Base-by-base conservation (phyloP, 2,888 invertebrate species). In the Ormyrus labotus region DNA sequence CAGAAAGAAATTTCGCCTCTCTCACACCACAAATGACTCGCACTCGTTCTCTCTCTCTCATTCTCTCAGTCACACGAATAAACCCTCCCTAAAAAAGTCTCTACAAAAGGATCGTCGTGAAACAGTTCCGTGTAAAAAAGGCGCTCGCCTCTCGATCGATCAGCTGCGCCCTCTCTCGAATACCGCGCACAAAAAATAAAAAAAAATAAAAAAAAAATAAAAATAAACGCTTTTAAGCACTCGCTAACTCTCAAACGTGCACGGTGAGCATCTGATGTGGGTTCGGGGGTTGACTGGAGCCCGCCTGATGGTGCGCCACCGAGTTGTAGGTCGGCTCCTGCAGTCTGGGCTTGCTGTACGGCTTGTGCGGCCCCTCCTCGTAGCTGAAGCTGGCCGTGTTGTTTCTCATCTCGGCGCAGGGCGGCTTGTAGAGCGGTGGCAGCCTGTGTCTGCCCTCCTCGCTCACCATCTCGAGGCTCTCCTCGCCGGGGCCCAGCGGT, bases 391-490 rank as follows among this genome's bases (percentile, higher is more conserved):
- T 94, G 81, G 95, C 95, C 72, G 96, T 96, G 91, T 96, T 96
- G 92, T 96, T 96, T 87, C 95, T 93, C 90, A 96, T 95, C 90
- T 96, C 96, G 71, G 95, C 94, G 91, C 96, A 96, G 89, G 96
- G 96, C 82, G 96, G 95, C 92, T 97, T 96, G 91, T 96, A 96
- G 83, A 96, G 92, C 0, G 92, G 92, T 11, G 92, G 91, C 67
- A 92, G 87, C 65, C 92, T 91, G 61, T 92, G 92, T 84, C 92
- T 91, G 55, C 92, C 92, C 11, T 92, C 92, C 82, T 93, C 93
- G 13, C 93, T 92, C 63, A 93, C 93, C 93, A 93, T 93, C 85
- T 94, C 94, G 67, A 94, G 89, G 90, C 94, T 93, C 85, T 94
- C 94, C 81, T 93, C 93, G 10, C 89, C 85, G n/a, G 92, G 90